phyloP scores from a whole-genome alignment of 2,113 vertebrate species.

The Oceanites oceanicus region DNA sequence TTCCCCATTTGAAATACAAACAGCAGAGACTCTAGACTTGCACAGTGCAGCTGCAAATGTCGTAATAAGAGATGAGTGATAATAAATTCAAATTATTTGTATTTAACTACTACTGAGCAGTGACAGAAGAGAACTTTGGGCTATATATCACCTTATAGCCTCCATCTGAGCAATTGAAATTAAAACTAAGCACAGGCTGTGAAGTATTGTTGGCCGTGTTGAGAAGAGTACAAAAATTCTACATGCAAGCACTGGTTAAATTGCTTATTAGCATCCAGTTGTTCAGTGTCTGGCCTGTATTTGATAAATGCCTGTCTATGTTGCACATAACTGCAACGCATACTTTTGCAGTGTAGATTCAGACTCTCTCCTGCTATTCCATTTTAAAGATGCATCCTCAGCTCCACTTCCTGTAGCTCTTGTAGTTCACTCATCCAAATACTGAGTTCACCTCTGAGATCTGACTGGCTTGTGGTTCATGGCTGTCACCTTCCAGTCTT shows the following conservation, averaged over 20 bases:
- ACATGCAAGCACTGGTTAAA: neutral
- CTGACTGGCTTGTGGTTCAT: neutral
- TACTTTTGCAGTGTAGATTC: neutral
- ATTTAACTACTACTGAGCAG: neutral
- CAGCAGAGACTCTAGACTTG: neutral
- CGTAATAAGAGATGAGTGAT: neutral
- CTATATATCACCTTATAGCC: neutral
- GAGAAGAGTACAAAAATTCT: neutral
- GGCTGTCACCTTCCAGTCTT: neutral
- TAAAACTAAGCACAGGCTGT: neutral
- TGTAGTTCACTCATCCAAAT: neutral
- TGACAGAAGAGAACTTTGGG: neutral
- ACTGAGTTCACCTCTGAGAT: neutral
- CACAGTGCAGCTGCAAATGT: neutral
- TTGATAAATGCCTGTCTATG: neutral
- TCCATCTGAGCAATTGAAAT: neutral
- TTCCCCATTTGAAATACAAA: neutral
- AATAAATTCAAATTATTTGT: neutral
- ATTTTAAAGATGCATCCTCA: neutral
- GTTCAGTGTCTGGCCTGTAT: neutral
- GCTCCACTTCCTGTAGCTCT: neutral
- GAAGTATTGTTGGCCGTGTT: neutral
- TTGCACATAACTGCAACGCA: neutral
- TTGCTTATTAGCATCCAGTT: neutral
- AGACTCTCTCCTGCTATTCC: neutral